These are phyloP conservation scores for Maniola hyperantus DNA, from an alignment of 2,888 invertebrate genomes.

Conservation along the genomic window DNA sequence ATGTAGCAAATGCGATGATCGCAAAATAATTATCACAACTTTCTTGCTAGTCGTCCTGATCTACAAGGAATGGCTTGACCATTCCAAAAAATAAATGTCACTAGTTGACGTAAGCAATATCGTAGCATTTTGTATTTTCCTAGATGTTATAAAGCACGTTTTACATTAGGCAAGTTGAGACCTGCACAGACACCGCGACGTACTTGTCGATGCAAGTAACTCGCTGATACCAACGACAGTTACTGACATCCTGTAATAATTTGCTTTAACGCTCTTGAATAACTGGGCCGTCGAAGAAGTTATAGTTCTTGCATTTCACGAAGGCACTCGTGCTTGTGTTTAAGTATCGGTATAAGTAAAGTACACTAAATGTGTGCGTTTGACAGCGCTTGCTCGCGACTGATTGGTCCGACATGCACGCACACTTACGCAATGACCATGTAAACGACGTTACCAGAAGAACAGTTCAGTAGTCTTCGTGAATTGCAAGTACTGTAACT, in stretches of 20 bases:
- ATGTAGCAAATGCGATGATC: too few relatives aligned
- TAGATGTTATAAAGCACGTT: slow-evolving; percentile 9
- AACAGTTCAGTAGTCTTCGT: too few relatives aligned
- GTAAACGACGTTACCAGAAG: too few relatives aligned
- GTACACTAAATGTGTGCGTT: too few relatives aligned
- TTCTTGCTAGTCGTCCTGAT: not conserved
- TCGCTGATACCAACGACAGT: not conserved
- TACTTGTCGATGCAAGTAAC: not conserved
- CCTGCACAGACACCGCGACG: not conserved
- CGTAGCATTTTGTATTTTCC: slow-evolving; percentile 17
- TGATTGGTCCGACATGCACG: too few relatives aligned
- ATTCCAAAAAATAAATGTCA: not conserved
- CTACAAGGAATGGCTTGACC: not conserved
- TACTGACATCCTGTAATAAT: not conserved
- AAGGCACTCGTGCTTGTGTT: too few relatives aligned
- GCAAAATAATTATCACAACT: too few relatives aligned
- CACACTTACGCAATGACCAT: too few relatives aligned
- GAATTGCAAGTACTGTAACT: too few relatives aligned
- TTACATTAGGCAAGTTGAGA: not conserved
- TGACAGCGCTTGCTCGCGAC: too few relatives aligned
- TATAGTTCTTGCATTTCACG: too few relatives aligned
- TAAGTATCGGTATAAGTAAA: too few relatives aligned
- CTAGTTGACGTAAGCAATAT: slow-evolving; percentile 14
- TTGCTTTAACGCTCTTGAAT: not conserved
- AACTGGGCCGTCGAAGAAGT: not conserved